A percentile compares a stretch with the other conserved stretches of the same genome.
Evolutionary conservation across 2,113 vertebrate genomes (phyloP).

Genomic region (Sphaerodactylus townsendi): DNA sequence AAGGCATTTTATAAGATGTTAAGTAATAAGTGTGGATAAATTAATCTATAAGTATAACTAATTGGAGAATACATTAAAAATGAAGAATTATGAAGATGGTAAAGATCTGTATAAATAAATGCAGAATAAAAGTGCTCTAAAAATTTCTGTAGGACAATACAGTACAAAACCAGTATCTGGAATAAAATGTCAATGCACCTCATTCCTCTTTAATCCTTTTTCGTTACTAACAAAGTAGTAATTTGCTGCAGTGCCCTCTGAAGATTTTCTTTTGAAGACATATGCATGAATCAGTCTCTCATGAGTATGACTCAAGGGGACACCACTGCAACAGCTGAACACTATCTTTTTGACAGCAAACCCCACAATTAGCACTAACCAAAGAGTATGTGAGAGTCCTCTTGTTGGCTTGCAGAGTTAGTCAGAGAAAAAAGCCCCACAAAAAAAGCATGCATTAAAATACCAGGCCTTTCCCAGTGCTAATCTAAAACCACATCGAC

Average conservation of each 20-base stretch:
- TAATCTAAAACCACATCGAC: not conserved
- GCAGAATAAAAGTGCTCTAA: not conserved
- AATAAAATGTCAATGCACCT: not conserved
- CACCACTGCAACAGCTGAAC: slow-evolving; percentile 24
- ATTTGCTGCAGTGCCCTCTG: not conserved
- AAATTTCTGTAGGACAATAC: too few species aligned
- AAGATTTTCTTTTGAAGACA: slow-evolving; percentile 33
- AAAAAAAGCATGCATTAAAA: slow-evolving; percentile 23
- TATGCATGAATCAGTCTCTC: slow-evolving; percentile 20
- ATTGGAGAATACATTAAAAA: not conserved
- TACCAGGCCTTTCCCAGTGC: not conserved
- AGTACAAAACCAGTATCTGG: not conserved
- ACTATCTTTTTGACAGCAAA: slow-evolving; percentile 32
- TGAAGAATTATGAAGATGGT: not conserved
- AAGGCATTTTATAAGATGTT: too few species aligned
- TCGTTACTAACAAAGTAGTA: slow-evolving; percentile 35
- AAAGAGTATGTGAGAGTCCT: not conserved
- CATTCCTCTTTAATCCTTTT: not conserved
- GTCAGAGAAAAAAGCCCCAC: slow-evolving; percentile 8
- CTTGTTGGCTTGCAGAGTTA: slow-evolving; percentile 26
- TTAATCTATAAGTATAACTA: too few species aligned
- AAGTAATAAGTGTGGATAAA: too few species aligned
- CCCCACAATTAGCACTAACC: slow-evolving; percentile 31
- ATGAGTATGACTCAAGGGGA: not conserved
- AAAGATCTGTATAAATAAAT: not conserved